Conservation (phyloP, 2,113 vertebrate genomes). For the Scatophagus argus region DNA sequence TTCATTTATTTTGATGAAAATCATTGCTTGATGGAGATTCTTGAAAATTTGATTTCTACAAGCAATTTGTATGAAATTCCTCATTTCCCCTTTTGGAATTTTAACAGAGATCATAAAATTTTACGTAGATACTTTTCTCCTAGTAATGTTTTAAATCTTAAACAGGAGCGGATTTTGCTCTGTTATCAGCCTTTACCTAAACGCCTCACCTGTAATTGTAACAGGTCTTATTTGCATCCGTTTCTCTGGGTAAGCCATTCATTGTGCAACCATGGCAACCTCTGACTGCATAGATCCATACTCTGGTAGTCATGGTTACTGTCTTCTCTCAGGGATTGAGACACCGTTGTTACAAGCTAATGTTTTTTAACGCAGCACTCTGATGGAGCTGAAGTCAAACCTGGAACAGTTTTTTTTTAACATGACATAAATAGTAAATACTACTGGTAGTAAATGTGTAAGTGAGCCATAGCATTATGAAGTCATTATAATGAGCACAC, state of each 20-base stretch:
- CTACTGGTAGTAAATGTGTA: neutral
- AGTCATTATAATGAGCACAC: neutral
- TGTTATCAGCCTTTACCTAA: neutral
- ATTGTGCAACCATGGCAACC: conserved; percentile 75
- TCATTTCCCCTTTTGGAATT: neutral
- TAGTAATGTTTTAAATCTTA: neutral
- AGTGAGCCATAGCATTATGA: neutral
- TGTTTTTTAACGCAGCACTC: neutral
- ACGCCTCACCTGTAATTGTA: conserved; percentile 9
- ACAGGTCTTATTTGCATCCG: conserved; percentile 31
- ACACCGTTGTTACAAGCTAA: conserved; percentile 15
- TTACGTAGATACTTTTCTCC: neutral
- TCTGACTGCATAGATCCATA: conserved; percentile 60
- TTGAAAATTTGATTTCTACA: no score
- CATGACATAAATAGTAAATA: neutral
- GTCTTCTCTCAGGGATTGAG: conserved; percentile 53
- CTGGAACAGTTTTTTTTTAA: no score
- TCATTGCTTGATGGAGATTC: neutral
- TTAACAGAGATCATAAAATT: neutral
- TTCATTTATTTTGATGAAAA: neutral
- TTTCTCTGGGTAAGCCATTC: conserved; percentile 53
- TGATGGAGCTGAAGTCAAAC: neutral
- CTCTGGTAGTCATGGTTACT: conserved; percentile 78
- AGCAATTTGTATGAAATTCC: neutral
- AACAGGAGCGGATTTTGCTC: neutral